These are phyloP conservation scores for Oxyteleia sp. DNA, from an alignment of 2,888 invertebrate species.

Conservation along the genomic window DNA sequence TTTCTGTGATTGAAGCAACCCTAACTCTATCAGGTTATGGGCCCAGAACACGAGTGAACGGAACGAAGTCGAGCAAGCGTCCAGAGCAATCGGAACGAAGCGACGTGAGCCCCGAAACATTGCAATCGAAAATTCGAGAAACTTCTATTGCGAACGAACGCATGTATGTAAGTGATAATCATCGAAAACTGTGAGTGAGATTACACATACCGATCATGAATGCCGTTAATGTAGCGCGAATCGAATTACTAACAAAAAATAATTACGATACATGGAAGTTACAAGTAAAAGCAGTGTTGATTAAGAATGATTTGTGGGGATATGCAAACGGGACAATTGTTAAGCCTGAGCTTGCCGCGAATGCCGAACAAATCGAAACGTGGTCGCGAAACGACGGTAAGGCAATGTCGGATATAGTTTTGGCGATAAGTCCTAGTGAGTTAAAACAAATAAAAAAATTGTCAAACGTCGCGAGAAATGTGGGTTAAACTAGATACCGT, in stretches of 20 bases:
- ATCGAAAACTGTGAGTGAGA: neutral
- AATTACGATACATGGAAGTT: conserved; percentile 17
- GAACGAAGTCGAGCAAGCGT: conserved; percentile 3
- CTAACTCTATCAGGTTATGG: conserved; percentile 28
- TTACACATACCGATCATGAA: neutral
- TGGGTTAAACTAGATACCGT: too few species aligned
- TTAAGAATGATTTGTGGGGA: too few species aligned
- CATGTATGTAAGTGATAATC: neutral
- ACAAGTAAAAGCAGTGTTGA: too few species aligned
- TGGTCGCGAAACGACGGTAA: too few species aligned
- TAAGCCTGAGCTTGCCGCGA: too few species aligned
- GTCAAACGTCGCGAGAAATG: too few species aligned
- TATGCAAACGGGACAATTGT: too few species aligned
- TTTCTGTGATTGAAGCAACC: too few species aligned
- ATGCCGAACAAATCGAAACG: too few species aligned
- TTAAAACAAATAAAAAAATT: too few species aligned
- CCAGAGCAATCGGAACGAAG: neutral
- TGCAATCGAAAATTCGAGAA: neutral
- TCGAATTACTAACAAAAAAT: conserved; percentile 11
- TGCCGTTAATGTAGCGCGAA: conserved; percentile 11
- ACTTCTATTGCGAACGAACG: neutral
- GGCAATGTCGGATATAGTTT: too few species aligned
- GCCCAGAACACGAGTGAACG: conserved; percentile 3
- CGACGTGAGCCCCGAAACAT: conserved; percentile 4
- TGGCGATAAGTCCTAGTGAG: too few species aligned